Conservation (phyloP, 2,797 vertebrate species). For the Eidolon dupreanum region DNA sequence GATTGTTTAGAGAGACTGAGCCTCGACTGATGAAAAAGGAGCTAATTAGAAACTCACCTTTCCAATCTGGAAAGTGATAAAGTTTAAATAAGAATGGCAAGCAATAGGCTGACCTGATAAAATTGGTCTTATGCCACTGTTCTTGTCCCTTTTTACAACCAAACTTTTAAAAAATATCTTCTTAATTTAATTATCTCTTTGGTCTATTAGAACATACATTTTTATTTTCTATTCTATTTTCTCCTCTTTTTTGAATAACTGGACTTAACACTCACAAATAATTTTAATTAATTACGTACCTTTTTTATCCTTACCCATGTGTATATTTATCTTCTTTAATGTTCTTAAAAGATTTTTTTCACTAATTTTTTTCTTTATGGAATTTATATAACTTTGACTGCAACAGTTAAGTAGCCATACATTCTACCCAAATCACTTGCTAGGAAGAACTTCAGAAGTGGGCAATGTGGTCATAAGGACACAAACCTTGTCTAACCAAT, state of each 20-base stretch:
- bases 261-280: not conserved
- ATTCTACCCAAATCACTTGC: not conserved
- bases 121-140: not conserved
- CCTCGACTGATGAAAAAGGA: constrained; percentile 84
- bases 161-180: constrained; percentile 58
- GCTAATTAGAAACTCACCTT: constrained; percentile 86
- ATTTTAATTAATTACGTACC: not conserved
- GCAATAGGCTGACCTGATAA: constrained; percentile 67
- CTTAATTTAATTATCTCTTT: constrained; percentile 29
- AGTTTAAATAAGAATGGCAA: constrained; percentile 86
- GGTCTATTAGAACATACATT: not conserved
- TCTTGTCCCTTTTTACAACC: constrained; percentile 50
- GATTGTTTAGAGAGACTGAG: constrained; percentile 84
- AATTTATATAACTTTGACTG: not conserved
- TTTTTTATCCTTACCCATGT: not conserved
- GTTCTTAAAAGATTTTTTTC: not conserved
- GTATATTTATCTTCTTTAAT: not conserved
- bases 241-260: not conserved
- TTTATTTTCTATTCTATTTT: not conserved
- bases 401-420: not conserved
- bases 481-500: not conserved
- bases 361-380: not conserved
- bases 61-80: constrained; percentile 86
- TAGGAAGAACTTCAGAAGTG: not conserved
- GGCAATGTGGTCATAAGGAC: not conserved